Evolutionary conservation across 2,888 invertebrate species (phyloP).

Genomic region (Euzophera pinguis): DNA sequence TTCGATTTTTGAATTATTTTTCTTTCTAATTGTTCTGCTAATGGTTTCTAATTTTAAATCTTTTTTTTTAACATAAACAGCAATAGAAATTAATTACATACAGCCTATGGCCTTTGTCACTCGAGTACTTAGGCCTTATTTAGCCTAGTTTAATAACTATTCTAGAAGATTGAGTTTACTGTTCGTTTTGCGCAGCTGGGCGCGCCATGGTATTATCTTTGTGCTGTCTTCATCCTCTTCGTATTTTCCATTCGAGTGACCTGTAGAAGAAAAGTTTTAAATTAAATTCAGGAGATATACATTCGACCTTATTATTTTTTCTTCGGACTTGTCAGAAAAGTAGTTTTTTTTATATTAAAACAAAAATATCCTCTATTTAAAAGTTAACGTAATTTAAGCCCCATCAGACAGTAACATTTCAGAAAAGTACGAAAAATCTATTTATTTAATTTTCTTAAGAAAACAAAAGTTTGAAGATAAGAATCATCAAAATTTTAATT

Average conservation of each 20-base stretch:
- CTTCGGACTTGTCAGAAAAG: neutral
- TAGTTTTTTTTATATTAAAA: no score
- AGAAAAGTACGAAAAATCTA: no score
- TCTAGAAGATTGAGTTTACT: slow-evolving; percentile 92
- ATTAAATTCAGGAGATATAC: no score
- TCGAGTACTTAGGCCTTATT: slow-evolving; percentile 15
- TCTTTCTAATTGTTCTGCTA: neutral
- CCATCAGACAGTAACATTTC: no score
- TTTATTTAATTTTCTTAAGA: no score
- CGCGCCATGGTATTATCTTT: slow-evolving; percentile 93
- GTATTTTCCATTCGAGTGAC: slow-evolving; percentile 63
- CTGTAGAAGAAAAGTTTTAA: slow-evolving; percentile 34
- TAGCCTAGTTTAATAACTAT: slow-evolving; percentile 33
- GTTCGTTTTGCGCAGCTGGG: slow-evolving; percentile 93
- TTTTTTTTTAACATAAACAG: slow-evolving; percentile 22
- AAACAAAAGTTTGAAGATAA: no score
- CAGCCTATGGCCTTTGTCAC: slow-evolving; percentile 47
- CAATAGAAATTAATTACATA: slow-evolving; percentile 31
- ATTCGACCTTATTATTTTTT: neutral
- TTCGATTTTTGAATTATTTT: slow-evolving; percentile 1
- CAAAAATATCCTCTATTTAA: neutral
- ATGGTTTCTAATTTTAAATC: slow-evolving; percentile 10
- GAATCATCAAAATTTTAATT: no score
- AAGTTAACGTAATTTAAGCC: no score
- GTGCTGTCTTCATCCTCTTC: slow-evolving; percentile 78